Conservation (phyloP, 2,797 vertebrate species). For the Brachyrhaphis roseni region DNA sequence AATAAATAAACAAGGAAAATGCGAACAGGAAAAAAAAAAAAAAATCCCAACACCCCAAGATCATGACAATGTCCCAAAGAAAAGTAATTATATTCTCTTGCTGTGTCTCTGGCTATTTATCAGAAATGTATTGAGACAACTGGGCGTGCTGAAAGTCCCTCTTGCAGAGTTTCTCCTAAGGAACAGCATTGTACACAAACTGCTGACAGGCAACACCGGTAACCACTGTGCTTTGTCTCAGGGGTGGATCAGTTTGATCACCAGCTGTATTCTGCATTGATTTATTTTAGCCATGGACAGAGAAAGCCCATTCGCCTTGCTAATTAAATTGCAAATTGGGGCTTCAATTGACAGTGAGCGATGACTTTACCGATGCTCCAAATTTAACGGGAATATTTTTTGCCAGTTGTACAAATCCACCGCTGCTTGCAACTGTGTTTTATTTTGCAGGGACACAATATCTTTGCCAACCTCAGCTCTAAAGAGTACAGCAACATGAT, state of each 20-base stretch:
- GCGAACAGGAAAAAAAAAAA: not conserved
- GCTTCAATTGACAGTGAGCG: slow-evolving; percentile 61
- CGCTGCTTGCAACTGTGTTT: slow-evolving; percentile 36
- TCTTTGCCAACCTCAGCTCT: slow-evolving; percentile 85
- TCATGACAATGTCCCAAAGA: not conserved
- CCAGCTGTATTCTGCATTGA: slow-evolving; percentile 60
- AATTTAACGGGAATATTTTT: slow-evolving; percentile 24
- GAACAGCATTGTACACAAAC: slow-evolving; percentile 10
- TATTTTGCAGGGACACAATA: slow-evolving; percentile 83
- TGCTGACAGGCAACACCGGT: slow-evolving; percentile 19
- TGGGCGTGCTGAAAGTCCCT: not conserved
- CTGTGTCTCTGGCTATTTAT: not conserved
- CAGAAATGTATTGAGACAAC: not conserved
- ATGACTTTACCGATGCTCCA: slow-evolving; percentile 60
- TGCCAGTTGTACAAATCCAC: slow-evolving; percentile 22
- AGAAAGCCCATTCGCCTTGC: slow-evolving; percentile 57
- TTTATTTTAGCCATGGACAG: slow-evolving; percentile 57
- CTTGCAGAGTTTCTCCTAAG: slow-evolving; percentile 3
- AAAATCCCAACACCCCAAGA: not conserved
- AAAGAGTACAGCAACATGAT: slow-evolving; percentile 87
- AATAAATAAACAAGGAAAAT: not conserved
- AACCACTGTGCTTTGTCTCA: slow-evolving; percentile 28
- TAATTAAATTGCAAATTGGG: slow-evolving; percentile 71
- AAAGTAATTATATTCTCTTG: not conserved
- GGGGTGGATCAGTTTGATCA: slow-evolving; percentile 50